A percentile compares a stretch with the other conserved stretches of the same genome.
These are phyloP conservation scores for Lasiommata megera DNA, from an alignment of 2,888 invertebrate genomes.

Conservation along the genomic window DNA sequence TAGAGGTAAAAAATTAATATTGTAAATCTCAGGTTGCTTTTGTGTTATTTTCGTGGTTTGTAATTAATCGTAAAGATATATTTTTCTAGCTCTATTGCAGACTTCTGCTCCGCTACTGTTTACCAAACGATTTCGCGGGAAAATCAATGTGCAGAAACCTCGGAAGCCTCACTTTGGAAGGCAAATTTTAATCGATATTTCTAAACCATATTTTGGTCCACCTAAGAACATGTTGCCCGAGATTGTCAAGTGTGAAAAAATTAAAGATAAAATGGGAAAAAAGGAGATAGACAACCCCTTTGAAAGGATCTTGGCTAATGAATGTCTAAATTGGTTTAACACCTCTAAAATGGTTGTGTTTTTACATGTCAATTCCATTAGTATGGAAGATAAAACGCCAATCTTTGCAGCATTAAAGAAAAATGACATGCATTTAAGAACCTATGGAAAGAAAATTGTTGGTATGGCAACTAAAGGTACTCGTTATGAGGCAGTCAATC, in stretches of 20 bases:
- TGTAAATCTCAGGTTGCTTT: too few relatives aligned
- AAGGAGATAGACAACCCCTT: conserved; percentile 84
- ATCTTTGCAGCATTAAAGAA: conserved; percentile 83
- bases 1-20: conserved; percentile 5
- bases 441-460: conserved; percentile 84
- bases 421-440: conserved; percentile 85
- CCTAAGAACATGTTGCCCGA: conserved; percentile 69
- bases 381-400: conserved; percentile 83
- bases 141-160: conserved; percentile 90
- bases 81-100: conserved; percentile 61
- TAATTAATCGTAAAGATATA: not conserved
- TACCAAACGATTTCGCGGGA: conserved; percentile 85
- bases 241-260: conserved; percentile 76
- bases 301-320: conserved; percentile 86
- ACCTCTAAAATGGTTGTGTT: conserved; percentile 87
- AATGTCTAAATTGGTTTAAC: conserved; percentile 86
- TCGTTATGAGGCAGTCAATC: conserved; percentile 84
- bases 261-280: conserved; percentile 37
- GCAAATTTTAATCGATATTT: conserved; percentile 83
- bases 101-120: conserved; percentile 68
- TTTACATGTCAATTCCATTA: conserved; percentile 87
- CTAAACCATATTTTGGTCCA: conserved; percentile 82
- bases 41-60: not conserved
- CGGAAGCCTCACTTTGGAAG: conserved; percentile 86
- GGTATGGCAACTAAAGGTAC: conserved; percentile 84